Conservation (phyloP, 2,888 invertebrate genomes). For the Sesamia inferens region DNA sequence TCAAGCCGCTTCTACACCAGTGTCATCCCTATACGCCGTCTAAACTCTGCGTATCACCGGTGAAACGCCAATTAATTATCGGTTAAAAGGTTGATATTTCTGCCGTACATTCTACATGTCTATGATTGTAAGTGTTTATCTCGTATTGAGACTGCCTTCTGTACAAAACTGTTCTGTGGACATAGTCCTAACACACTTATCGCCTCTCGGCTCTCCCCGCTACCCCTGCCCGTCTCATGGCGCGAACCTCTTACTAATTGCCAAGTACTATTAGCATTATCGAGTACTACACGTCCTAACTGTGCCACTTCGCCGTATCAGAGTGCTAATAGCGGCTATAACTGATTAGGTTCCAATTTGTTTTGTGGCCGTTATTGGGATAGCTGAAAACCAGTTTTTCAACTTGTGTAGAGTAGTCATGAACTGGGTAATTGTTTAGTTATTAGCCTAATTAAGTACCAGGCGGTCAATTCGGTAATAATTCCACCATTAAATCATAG, state of each 20-base stretch:
- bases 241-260: constrained; percentile 52
- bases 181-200: constrained; percentile 39
- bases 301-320: constrained; percentile 45
- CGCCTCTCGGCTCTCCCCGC: background rate
- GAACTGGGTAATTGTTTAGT: background rate
- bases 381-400: constrained; percentile 23
- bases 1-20: too few species aligned
- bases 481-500: too few species aligned
- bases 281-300: constrained; percentile 44
- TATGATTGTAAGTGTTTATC: background rate
- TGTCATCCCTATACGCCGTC: too few species aligned
- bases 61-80: too few species aligned
- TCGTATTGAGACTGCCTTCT: background rate
- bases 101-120: too few species aligned
- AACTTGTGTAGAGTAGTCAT: background rate
- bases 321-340: constrained; percentile 36
- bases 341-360: constrained; percentile 34
- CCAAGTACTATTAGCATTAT: constrained; percentile 53
- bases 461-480: too few species aligned
- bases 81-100: too few species aligned
- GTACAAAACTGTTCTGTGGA: background rate
- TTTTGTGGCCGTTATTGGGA: constrained; percentile 16
- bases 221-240: constrained; percentile 20
- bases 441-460: background rate
- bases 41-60: too few species aligned